Evolutionary conservation across 2,797 vertebrate species (phyloP).

Genomic region (Nannoperca obscura): DNA sequence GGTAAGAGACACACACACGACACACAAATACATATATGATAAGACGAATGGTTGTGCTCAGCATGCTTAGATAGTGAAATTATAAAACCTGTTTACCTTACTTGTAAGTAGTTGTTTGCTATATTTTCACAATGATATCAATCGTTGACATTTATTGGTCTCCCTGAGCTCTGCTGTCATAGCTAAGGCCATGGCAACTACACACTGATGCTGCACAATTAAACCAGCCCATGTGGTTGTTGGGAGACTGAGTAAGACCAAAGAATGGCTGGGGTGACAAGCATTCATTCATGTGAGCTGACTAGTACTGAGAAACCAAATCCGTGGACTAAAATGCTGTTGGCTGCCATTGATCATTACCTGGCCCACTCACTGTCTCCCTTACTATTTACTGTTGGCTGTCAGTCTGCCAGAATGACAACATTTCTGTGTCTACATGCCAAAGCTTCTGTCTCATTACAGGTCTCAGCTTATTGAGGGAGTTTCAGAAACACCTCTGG

Average conservation of each 20-base stretch:
- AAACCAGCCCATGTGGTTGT: constrained; percentile 4
- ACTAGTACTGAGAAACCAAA: constrained; percentile 14
- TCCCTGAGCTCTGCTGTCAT: neutral
- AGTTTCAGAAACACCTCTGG: constrained; percentile 73
- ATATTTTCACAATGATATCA: neutral
- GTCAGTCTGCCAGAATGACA: constrained; percentile 58
- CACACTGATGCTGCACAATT: neutral
- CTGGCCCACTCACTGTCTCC: constrained; percentile 50
- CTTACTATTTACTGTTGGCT: constrained; percentile 36
- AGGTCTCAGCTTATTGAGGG: constrained; percentile 59
- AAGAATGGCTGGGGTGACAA: constrained; percentile 4
- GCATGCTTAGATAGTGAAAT: neutral
- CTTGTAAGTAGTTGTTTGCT: constrained; percentile 1
- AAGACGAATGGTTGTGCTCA: neutral
- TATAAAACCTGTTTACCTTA: neutral
- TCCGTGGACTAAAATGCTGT: constrained; percentile 29
- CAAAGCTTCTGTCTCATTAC: constrained; percentile 63
- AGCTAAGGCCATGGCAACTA: neutral
- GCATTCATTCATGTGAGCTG: constrained; percentile 31
- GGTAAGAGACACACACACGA: constrained; percentile 82
- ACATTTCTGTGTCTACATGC: constrained; percentile 50
- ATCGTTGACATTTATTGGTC: neutral
- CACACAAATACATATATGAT: neutral
- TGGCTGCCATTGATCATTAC: constrained; percentile 48
- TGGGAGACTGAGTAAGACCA: neutral